Conservation (phyloP, 2,797 vertebrate genomes). For the Eupleurogrammus muticus region DNA sequence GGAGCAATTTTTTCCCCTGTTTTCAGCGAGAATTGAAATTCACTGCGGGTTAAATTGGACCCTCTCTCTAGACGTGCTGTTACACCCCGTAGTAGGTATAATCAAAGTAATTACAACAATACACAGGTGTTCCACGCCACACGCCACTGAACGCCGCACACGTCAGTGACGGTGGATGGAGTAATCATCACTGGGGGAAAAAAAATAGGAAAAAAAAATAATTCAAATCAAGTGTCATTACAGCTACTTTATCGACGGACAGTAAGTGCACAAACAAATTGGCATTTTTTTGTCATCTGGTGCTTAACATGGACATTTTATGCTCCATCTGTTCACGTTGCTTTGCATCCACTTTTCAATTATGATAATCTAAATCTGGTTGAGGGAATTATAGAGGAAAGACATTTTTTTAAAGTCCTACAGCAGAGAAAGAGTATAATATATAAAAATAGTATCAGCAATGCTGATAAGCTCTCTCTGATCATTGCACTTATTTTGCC, state of each 20-base stretch:
- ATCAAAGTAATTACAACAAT: constrained; percentile 83
- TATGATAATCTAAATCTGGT: constrained; percentile 71
- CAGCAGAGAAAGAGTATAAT: constrained; percentile 20
- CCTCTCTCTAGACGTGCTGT: constrained; percentile 60
- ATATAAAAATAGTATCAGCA: constrained; percentile 14
- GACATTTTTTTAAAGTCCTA: constrained; percentile 61
- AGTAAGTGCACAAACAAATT: constrained; percentile 69
- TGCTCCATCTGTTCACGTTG: constrained; percentile 62
- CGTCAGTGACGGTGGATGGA: constrained; percentile 59
- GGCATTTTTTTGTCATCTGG: constrained; percentile 58
- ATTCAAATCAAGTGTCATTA: constrained; percentile 78
- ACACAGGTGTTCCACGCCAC: constrained; percentile 74
- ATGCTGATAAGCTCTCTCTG: neutral
- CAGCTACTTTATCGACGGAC: constrained; percentile 68
- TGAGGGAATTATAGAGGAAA: constrained; percentile 65
- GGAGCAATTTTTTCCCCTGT: constrained; percentile 48
- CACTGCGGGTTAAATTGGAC: constrained; percentile 66
- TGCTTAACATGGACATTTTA: constrained; percentile 70
- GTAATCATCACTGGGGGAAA: constrained; percentile 43
- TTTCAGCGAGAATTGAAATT: constrained; percentile 71
- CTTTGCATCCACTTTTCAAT: constrained; percentile 75
- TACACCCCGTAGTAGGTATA: constrained; percentile 73
- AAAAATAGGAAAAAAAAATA: constrained; percentile 20
- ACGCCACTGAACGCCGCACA: constrained; percentile 61
- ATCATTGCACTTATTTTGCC: neutral